Percentiles rank a stretch among this genome's conserved stretches.
Evolutionary conservation across 2,888 invertebrate species (phyloP).

Genomic region (Andrena chrysosceles): DNA sequence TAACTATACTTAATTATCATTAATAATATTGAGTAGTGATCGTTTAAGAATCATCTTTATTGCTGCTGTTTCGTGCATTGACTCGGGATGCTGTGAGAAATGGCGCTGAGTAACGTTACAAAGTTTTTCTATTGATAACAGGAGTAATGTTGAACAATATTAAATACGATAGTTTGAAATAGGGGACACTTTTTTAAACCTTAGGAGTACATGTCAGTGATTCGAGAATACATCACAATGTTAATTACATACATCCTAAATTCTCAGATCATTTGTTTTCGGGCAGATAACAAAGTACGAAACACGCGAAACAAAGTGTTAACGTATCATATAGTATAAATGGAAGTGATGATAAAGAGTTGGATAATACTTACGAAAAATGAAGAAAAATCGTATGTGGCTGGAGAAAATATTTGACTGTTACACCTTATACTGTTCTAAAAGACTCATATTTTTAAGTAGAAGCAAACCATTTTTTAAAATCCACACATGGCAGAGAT

Average conservation of each 20-base stretch:
- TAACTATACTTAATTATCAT: constrained; percentile 58
- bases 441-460: too few relatives aligned
- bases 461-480: too few relatives aligned
- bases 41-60: constrained; percentile 68
- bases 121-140: background rate
- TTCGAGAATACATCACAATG: too few relatives aligned
- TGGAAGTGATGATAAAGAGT: background rate
- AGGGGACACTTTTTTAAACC: too few relatives aligned
- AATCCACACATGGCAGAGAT: too few relatives aligned
- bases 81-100: constrained; percentile 66
- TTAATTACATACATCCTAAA: background rate
- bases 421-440: too few relatives aligned
- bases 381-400: background rate
- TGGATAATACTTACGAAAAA: background rate
- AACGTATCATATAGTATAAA: background rate
- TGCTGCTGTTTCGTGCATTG: constrained; percentile 79
- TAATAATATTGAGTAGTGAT: constrained; percentile 60
- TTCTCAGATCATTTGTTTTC: background rate
- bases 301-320: background rate
- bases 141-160: background rate
- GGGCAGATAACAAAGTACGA: background rate
- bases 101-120: constrained; percentile 59
- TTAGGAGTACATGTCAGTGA: too few relatives aligned
- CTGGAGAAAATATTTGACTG: background rate
- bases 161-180: too few relatives aligned